Base-by-base conservation (phyloP, 2,888 invertebrate genomes). In the Drosophila algonquin region DNA sequence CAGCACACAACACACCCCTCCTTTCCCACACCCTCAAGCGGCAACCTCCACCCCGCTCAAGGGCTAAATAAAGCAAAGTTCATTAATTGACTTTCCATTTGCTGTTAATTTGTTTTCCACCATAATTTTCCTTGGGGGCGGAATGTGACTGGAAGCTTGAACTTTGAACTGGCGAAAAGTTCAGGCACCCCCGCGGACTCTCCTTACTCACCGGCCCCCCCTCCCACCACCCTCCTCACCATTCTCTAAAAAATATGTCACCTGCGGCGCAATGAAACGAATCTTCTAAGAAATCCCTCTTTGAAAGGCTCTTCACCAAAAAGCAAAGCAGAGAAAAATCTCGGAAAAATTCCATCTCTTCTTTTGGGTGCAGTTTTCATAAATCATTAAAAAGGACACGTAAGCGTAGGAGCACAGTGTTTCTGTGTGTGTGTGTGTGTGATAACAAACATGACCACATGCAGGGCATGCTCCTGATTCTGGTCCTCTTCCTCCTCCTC, bases 351-450 rank as follows among this genome's bases (percentile, higher is more conserved):
- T 1, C 40, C 40, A 40, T 14, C 40, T 14, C 40, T 40, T 40
- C 40, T 6, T 14, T 76, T 76, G 67, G 76, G 65, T 65, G 68
- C 76, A 73, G 82, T 82, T 75, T 77, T 75, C 72, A 87, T 81
- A 84, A 84, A 87, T 81, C 87, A 81, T 76, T 74, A 32, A 68
- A 57, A 47, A 30, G 40, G 35, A n/a, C 35, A 40, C 12, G 40
- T 40, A 40, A 40, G 40, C 40, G 40, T 12, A 35, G 35, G 35
- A 5, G 12, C 21, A 21, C 21, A 21, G 12, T 12, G 5, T 14
- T 56, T 52, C 21, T 59, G 71, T 64, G 72, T 48, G 60, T 53
- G 62, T 44, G 53, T 51, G 58, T 46, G 21, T 45, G 72, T n/a
- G 63, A 70, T 70, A 72, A 48, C 70, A 62, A 70, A 63, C 50